Evolutionary conservation across 1,140 invertebrate genomes (phyloP), one percentile per base, ranked within the genome.

Genomic region (Brachionus plicatilis): DNA sequence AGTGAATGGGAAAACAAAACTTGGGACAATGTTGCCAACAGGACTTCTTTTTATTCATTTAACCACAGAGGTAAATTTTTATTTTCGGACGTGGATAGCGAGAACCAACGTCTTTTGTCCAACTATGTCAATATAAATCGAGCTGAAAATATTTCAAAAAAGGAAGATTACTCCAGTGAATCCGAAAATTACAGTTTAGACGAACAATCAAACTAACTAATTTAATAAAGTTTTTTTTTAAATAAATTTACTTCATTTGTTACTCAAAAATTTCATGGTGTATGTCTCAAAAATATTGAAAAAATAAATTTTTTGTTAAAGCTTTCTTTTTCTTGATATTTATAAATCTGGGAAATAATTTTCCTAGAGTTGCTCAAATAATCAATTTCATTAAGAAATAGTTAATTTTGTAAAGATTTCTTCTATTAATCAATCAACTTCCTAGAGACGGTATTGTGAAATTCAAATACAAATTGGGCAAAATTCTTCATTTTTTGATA

Each of bases 1-100:
- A 68, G 60, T 56, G 82, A 83, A 72, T 83, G 43, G 41, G 60
- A 83, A 56, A 45, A 83, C 33, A 83, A 83, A 56, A 70, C 65
- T n/a, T 83, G 82, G 82, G 65, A 70, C 33, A 83, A 68, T 20
- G 65, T 83, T 33, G 82, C 47, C 20, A 68, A 68, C 33, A 17
- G 82, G 20, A 68, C 82, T 37, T 83, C 82, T 2, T 83, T 83
- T 56, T 68, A 68, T 17, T 45, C 60, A 27, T 83, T 83, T 41
- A 83, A 83, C 53, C 82, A 83, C 17, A 29, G 82, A 37, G 82
- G 82, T 3, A 83, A 83, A 72, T 43, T 45, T 9, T 33, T 83
- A 12, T 83, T 70, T 29, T 82, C 79, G 24, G 79, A 76, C 14
- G 43, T 50, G 17, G 45, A 76, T 75, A 17, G 4, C 43, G 43